Percentiles rank a stretch among this genome's conserved stretches.
phyloP scores from a whole-genome alignment of 1,140 invertebrate species.

The Stenopsyche tienmushanensis region DNA sequence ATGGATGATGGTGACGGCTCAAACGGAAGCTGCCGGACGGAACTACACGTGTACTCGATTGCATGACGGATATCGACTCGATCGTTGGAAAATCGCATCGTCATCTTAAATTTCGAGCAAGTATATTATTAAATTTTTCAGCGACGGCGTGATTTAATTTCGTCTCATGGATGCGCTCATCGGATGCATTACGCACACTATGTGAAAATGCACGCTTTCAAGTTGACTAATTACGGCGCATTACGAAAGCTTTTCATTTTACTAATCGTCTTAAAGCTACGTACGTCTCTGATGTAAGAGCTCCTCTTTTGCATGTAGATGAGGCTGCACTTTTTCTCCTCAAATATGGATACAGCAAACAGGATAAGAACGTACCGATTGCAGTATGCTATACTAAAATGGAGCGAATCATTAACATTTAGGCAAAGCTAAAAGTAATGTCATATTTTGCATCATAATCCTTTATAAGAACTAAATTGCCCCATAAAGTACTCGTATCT shows the following conservation, averaged over 20 bases:
- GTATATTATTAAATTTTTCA: no score
- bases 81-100: neutral
- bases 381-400: no score
- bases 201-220: slow-evolving; percentile 3
- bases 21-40: slow-evolving; percentile 29
- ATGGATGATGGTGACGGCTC: slow-evolving; percentile 11
- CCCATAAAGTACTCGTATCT: no score
- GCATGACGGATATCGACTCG: slow-evolving; percentile 26
- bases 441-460: no score
- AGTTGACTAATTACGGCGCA: slow-evolving; percentile 24
- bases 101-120: neutral
- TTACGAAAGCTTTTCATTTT: slow-evolving; percentile 19
- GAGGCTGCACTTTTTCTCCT: no score
- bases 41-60: slow-evolving; percentile 35
- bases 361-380: no score
- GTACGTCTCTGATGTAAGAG: neutral
- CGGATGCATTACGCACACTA: neutral
- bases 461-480: no score
- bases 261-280: slow-evolving; percentile 30
- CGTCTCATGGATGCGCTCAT: neutral
- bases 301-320: no score
- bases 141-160: no score
- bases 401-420: no score
- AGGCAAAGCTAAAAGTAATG: no score
- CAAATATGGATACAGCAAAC: no score